These are phyloP conservation scores for Syrista parreyssii DNA, from an alignment of 2,888 invertebrate genomes.

Conservation along the genomic window DNA sequence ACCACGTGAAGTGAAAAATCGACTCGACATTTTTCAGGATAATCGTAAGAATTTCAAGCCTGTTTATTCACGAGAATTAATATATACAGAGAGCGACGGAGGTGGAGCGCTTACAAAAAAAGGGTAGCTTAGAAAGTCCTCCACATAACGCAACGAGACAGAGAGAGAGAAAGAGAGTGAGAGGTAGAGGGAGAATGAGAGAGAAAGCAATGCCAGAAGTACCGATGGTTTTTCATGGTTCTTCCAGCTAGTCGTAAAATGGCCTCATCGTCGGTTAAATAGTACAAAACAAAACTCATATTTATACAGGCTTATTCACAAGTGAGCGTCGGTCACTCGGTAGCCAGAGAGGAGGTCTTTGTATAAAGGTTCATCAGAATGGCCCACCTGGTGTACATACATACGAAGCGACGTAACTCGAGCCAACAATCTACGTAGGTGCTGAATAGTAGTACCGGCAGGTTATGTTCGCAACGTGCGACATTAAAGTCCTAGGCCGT, in stretches of 20 bases:
- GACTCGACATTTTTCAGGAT: neutral
- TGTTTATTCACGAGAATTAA: constrained; percentile 34
- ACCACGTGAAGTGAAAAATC: neutral
- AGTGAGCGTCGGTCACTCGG: neutral
- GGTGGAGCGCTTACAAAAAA: constrained; percentile 25
- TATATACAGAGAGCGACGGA: constrained; percentile 45
- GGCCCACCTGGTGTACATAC: neutral
- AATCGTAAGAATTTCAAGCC: neutral
- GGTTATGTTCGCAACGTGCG: neutral
- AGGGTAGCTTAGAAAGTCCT: constrained; percentile 14
- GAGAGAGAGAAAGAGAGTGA: constrained; percentile 11
- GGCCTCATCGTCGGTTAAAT: constrained; percentile 42
- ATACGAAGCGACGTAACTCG: neutral
- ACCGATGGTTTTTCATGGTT: constrained; percentile 45
- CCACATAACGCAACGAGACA: neutral
- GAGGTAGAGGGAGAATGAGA: constrained; percentile 20
- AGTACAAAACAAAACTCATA: constrained; percentile 34
- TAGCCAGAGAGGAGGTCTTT: neutral
- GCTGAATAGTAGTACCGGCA: neutral
- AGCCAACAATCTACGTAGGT: neutral
- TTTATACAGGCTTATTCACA: neutral
- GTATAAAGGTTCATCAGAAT: neutral
- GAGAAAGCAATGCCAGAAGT: constrained; percentile 12
- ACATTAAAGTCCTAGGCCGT: neutral
- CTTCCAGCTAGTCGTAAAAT: constrained; percentile 56